phyloP scores from a whole-genome alignment of 2,888 invertebrate species.

The Agrotis exclamationis region DNA sequence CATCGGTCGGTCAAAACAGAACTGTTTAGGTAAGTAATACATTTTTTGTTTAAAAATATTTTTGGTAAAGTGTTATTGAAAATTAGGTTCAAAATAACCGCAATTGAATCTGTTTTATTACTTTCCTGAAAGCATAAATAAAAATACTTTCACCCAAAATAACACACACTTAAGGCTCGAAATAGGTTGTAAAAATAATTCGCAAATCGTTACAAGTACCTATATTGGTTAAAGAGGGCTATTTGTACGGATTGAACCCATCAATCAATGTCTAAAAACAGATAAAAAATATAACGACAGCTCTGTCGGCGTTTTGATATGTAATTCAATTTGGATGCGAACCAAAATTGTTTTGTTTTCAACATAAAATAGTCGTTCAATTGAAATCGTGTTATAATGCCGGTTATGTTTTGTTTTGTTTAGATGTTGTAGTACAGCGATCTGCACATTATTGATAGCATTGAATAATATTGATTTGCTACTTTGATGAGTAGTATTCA shows the following conservation, averaged over 20 bases:
- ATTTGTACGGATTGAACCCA: conserved; percentile 50
- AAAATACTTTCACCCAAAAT: conserved; percentile 1
- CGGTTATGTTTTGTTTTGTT: conserved; percentile 26
- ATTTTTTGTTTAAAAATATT: too few species aligned
- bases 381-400: conserved; percentile 44
- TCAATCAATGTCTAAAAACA: conserved; percentile 61
- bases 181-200: conserved; percentile 31
- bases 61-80: not conserved
- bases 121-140: not conserved
- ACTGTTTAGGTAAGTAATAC: too few species aligned
- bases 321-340: conserved; percentile 63
- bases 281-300: conserved; percentile 55
- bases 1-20: too few species aligned
- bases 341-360: conserved; percentile 55
- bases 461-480: not conserved
- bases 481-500: not conserved
- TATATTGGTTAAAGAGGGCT: conserved; percentile 42
- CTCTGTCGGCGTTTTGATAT: conserved; percentile 60
- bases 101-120: not conserved
- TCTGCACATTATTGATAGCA: not conserved
- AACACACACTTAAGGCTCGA: not conserved
- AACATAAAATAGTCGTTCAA: conserved; percentile 49
- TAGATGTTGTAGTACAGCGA: not conserved
- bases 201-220: conserved; percentile 33
- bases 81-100: not conserved